Percentiles rank a stretch among this genome's conserved stretches.
Evolutionary conservation across 2,797 vertebrate species (phyloP).

Genomic region (Sebastes vulpes): DNA sequence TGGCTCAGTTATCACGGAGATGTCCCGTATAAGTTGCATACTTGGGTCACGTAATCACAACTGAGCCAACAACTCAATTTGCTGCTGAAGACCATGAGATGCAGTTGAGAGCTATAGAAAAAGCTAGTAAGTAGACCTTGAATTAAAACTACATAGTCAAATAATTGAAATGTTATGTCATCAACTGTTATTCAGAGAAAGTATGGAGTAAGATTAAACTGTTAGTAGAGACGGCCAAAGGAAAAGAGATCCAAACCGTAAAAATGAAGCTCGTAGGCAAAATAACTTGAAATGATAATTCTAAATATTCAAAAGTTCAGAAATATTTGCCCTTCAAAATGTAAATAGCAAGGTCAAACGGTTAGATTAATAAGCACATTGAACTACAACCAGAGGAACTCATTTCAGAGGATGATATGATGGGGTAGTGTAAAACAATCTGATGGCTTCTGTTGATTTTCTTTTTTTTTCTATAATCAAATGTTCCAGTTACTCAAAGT

Average conservation of each 20-base stretch:
- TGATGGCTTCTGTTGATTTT: background rate
- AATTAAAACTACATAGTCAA: background rate
- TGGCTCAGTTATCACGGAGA: background rate
- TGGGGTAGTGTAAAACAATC: background rate
- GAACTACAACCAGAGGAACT: slow-evolving; percentile 70
- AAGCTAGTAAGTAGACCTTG: background rate
- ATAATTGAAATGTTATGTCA: slow-evolving; percentile 7
- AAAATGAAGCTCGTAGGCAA: background rate
- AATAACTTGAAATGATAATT: background rate
- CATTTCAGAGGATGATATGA: slow-evolving; percentile 44
- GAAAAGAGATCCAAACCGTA: slow-evolving; percentile 45
- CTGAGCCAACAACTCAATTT: background rate
- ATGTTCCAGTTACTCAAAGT: background rate
- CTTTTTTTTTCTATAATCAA: background rate
- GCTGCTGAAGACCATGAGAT: background rate
- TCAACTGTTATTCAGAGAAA: slow-evolving; percentile 14
- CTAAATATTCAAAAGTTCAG: background rate
- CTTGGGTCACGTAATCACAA: background rate
- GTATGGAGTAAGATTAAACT: slow-evolving; percentile 8
- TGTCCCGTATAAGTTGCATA: background rate
- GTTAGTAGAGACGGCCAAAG: slow-evolving; percentile 57
- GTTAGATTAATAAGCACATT: slow-evolving; percentile 49
- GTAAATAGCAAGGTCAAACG: background rate
- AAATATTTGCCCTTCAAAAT: slow-evolving; percentile 43
- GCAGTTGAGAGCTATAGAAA: background rate